Conservation (phyloP, 2,797 vertebrate species). For the Ptychadena robeensis region DNA sequence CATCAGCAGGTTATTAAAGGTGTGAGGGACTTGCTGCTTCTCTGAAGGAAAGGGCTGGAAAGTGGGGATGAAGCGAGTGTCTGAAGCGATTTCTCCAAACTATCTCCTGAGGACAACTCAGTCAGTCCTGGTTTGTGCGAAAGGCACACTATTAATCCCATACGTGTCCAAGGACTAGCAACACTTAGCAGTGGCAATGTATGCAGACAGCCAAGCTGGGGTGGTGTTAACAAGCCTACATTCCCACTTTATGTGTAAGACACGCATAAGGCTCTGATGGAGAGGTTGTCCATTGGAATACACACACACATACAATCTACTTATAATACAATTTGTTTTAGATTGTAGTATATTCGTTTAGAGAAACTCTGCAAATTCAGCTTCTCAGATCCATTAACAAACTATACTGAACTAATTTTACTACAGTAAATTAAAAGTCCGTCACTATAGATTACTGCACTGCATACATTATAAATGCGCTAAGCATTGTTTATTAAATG, state of each 20-base stretch:
- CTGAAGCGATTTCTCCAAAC: constrained; percentile 37
- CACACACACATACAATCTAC: not conserved
- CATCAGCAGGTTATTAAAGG: constrained; percentile 61
- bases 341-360: not conserved
- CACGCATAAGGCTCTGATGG: not conserved
- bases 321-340: not conserved
- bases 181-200: not conserved
- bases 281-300: not conserved
- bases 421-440: not conserved
- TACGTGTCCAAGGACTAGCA: not conserved
- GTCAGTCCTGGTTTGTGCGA: constrained; percentile 38
- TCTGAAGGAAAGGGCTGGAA: constrained; percentile 35
- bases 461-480: not conserved
- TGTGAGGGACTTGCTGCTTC: constrained; percentile 45
- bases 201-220: not conserved
- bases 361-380: no score
- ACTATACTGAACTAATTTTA: not conserved
- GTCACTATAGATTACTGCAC: not conserved
- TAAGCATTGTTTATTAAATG: no score
- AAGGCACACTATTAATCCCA: constrained; percentile 14
- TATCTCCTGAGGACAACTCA: constrained; percentile 40
- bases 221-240: constrained; percentile 25
- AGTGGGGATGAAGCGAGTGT: constrained; percentile 40
- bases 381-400: not conserved
- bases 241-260: not conserved